phyloP scores from a whole-genome alignment of 2,888 invertebrate species.

The Xanthia icteritia region DNA sequence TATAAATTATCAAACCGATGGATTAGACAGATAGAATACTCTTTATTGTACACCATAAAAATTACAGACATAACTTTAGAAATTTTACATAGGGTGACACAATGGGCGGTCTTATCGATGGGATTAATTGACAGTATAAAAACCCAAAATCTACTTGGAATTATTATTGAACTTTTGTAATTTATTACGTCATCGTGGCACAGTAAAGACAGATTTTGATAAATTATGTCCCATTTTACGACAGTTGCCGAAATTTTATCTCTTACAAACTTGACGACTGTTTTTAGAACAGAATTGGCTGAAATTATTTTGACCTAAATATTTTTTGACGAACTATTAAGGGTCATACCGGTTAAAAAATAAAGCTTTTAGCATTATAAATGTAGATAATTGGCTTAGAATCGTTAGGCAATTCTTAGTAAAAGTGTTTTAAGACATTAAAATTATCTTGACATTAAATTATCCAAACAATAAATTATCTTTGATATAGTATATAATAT shows the following conservation, averaged over 20 bases:
- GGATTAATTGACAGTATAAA: background rate
- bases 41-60: too few relatives aligned
- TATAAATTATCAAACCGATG: background rate
- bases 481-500: background rate
- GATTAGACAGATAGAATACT: too few relatives aligned
- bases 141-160: background rate
- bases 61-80: too few relatives aligned
- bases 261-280: background rate
- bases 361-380: constrained; percentile 1
- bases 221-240: constrained; percentile 44
- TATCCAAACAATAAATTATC: too few relatives aligned
- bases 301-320: constrained; percentile 8
- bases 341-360: too few relatives aligned
- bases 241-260: background rate
- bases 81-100: too few relatives aligned
- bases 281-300: background rate
- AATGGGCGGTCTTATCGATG: too few relatives aligned
- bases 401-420: background rate
- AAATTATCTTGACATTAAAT: too few relatives aligned
- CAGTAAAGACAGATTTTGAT: constrained; percentile 30
- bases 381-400: constrained; percentile 9
- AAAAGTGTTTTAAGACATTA: background rate
- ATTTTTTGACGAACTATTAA: background rate
- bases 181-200: constrained; percentile 8
- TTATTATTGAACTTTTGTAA: constrained; percentile 25